Conservation (phyloP, 2,797 vertebrate genomes). For the Thalassophryne amazonica region DNA sequence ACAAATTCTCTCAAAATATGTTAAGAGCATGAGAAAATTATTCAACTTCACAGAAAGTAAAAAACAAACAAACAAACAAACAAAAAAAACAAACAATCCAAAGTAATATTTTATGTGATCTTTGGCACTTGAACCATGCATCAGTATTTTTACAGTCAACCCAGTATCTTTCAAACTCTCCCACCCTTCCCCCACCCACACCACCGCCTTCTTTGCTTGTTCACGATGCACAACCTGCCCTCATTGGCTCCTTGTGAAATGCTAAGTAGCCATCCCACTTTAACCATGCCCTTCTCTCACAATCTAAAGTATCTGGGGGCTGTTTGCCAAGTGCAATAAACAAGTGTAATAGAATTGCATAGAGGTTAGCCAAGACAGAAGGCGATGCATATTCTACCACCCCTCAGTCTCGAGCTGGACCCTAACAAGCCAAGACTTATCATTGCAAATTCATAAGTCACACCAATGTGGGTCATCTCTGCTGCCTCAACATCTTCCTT, state of each 20-base stretch:
- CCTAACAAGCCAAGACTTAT: constrained; percentile 70
- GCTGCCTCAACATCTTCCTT: constrained; percentile 15
- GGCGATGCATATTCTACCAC: constrained; percentile 58
- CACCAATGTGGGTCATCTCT: constrained; percentile 66
- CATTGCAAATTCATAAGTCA: constrained; percentile 67
- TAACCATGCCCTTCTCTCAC: constrained; percentile 51
- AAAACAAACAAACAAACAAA: constrained; percentile 24
- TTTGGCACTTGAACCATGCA: constrained; percentile 27
- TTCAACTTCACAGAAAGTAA: constrained; percentile 33
- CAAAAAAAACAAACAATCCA: constrained; percentile 31
- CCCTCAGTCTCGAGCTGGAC: constrained; percentile 45
- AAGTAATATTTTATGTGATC: constrained; percentile 20
- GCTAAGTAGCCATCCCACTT: constrained; percentile 58
- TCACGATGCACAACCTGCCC: constrained; percentile 48
- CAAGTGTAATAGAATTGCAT: constrained; percentile 73
- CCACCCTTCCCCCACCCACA: too few species aligned
- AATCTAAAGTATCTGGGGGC: constrained; percentile 61
- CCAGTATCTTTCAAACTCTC: constrained; percentile 29
- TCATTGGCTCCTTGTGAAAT: constrained; percentile 63
- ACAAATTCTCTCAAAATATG: constrained; percentile 35
- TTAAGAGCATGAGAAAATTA: constrained; percentile 12
- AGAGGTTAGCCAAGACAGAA: constrained; percentile 61
- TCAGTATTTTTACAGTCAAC: constrained; percentile 24
- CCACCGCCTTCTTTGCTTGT: constrained; percentile 11
- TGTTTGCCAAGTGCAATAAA: constrained; percentile 74